phyloP scores from a whole-genome alignment of 1,140 invertebrate genomes.

The Heliconius himera region DNA sequence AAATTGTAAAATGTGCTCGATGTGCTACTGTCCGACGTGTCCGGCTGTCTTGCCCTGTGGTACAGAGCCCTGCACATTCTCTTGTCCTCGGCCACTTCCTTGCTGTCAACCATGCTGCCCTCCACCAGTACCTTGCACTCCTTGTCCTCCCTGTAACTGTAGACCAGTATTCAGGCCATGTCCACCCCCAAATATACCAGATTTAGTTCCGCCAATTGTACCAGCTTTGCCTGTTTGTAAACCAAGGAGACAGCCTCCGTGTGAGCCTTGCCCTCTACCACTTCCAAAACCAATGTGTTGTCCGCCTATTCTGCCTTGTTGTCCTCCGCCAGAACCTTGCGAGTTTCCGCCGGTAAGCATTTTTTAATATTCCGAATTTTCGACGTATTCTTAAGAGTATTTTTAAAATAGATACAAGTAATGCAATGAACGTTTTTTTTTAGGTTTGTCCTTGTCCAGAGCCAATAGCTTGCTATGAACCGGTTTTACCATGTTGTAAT shows the following conservation, averaged over 20 bases:
- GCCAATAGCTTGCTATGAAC: conserved; percentile 64
- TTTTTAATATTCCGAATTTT: too few species aligned
- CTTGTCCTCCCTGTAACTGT: conserved; percentile 67
- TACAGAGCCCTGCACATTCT: conserved; percentile 51
- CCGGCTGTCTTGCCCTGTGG: conserved; percentile 69
- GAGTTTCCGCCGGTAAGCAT: conserved; percentile 67
- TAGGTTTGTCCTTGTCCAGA: conserved; percentile 66
- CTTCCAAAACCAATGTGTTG: conserved; percentile 64
- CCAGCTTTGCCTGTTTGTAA: conserved; percentile 63
- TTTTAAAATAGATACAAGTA: not conserved
- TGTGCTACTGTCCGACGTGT: conserved; percentile 66
- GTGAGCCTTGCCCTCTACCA: conserved; percentile 56
- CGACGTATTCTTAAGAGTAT: too few species aligned
- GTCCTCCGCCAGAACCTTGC: conserved; percentile 69
- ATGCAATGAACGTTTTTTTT: conserved; percentile 29
- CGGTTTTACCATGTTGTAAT: conserved; percentile 70
- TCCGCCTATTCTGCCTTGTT: conserved; percentile 68
- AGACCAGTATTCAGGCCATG: conserved; percentile 58
- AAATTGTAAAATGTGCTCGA: conserved; percentile 51
- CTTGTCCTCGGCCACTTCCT: conserved; percentile 57
- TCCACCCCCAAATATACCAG: conserved; percentile 65
- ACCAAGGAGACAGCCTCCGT: conserved; percentile 56
- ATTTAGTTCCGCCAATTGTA: conserved; percentile 65
- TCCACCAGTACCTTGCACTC: conserved; percentile 66
- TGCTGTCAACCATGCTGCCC: conserved; percentile 69